Conservation (phyloP, 2,113 vertebrate genomes). For the Riparia riparia region DNA sequence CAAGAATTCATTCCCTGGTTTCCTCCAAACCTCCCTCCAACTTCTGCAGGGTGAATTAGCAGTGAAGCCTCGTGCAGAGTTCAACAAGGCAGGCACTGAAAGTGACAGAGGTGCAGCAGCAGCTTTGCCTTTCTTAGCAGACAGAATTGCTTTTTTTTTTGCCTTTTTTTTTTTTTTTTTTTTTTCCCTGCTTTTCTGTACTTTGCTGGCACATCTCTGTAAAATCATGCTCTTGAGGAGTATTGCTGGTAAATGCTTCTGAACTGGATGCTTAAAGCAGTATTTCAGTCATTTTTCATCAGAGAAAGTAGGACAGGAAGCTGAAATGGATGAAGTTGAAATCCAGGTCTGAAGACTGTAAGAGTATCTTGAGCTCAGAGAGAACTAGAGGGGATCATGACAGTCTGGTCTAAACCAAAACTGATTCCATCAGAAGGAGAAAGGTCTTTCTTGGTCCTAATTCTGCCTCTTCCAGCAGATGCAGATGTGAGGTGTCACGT, state of each 20-base stretch:
- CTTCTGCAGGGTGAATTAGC: neutral
- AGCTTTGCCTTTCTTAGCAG: neutral
- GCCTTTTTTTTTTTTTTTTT: neutral
- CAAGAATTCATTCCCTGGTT: neutral
- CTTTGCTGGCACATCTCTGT: neutral
- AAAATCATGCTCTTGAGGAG: neutral
- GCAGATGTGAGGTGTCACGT: neutral
- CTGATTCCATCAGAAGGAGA: neutral
- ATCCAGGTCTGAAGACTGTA: neutral
- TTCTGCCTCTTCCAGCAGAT: neutral
- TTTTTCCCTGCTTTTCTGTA: neutral
- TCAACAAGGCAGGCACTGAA: neutral
- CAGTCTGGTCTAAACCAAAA: neutral
- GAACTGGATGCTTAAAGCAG: neutral
- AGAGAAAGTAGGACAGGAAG: neutral
- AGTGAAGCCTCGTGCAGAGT: neutral
- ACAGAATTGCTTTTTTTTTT: neutral
- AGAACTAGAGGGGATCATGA: fast-evolving
- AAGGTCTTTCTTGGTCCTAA: neutral
- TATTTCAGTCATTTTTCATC: neutral
- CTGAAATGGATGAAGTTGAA: neutral
- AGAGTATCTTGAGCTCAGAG: neutral
- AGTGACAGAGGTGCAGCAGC: neutral
- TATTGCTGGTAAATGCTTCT: neutral
- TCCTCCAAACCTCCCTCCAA: neutral